Base-by-base conservation (phyloP, 2,797 vertebrate genomes). In the Limnodromus scolopaceus region DNA sequence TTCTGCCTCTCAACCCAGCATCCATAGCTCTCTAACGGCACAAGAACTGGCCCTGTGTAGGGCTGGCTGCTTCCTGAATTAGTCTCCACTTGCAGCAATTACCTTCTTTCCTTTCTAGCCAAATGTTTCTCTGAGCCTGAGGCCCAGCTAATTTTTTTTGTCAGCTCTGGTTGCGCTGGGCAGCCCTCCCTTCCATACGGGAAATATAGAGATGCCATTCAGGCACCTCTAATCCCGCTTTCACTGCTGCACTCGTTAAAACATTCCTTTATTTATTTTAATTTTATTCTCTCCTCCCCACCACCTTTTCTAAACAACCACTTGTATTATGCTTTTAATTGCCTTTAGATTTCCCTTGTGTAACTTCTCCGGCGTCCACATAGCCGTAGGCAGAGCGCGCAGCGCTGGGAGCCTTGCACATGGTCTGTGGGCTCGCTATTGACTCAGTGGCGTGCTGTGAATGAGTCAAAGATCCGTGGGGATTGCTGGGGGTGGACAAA, bases 211-310 rank as follows among this genome's bases (percentile, higher is more conserved):
- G 96, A 96, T 97, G 96, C 93, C 84, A 94, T 97, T 96, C 96
- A 96, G 91, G 85, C 86, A 75, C 87, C 84, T 93, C 89, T 97
- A 94, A 95, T 96, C 95, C 95, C 0, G 4, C 92, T 96, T 96
- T 95, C 92, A 89, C 85, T 94, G 94, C 93, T 87, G 89, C 53
- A 24, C 88, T 96, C 95, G 82, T 97, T 97, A 96, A 97, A 96
- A 97, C 88, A 93, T 91, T 93, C 96, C 94, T 94, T 92, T 96
- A 96, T 97, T 97, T 97, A 95, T 94, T 97, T 97, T 95, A 95
- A 96, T 95, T 95, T 97, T 93, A 96, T 82, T 95, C 95, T 95
- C 91, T 93, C 92, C 95, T 92, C 87, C 86, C 92, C 69, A 51
- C 91, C 87, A 96, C 84, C 95, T 96, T 96, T 94, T 85, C 94